Base-by-base conservation (phyloP, 2,797 vertebrate species). In the Enoplosus armatus region DNA sequence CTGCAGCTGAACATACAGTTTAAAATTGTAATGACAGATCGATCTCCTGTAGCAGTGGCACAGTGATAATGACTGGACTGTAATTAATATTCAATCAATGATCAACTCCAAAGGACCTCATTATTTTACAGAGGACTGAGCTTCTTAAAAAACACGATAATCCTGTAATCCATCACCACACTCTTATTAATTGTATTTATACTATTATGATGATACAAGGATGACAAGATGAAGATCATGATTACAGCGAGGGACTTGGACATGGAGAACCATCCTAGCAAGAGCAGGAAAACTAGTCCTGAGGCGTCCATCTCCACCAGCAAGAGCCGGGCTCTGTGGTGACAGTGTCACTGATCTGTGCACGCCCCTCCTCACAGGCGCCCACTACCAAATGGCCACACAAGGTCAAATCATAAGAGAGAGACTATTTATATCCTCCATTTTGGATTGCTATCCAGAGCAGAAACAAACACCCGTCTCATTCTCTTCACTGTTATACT, bases 351-450 rank as follows among this genome's bases (percentile, higher is more conserved):
- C 80, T 50, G 72, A 86, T 87, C 71, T 64, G 31, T 82, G 54
- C 37, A 66, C 62, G 20, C 84, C 79, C 59, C 29, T 85, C 27
- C 64, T 79, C 79, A 72, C 48, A 77, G 72, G 64, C 71, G 59
- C 55, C 82, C 67, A 78, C 72, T n/a, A 79, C 77, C 82, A 85
- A 85, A 79, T 53, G 70, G 67, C 53, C 66, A 79, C 82, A 69
- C 92, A 93, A 90, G 88, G 90, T 93, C 86, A 90, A 75, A 89
- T 86, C 71, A 87, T 78, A 76, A 82, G 63, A 85, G 58, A 77
- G 39, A 61, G 20, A 50, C 53, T 87, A 89, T 92, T 92, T 82
- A 87, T 91, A 86, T 60, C 79, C 69, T 50, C 73, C 77, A 77
- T 79, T 90, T 83, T 83, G 53, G 71, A 85, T 71, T 72, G 43